These are phyloP conservation scores for Aphaenogaster rudis DNA, from an alignment of 1,140 invertebrate species.

Conservation along the genomic window DNA sequence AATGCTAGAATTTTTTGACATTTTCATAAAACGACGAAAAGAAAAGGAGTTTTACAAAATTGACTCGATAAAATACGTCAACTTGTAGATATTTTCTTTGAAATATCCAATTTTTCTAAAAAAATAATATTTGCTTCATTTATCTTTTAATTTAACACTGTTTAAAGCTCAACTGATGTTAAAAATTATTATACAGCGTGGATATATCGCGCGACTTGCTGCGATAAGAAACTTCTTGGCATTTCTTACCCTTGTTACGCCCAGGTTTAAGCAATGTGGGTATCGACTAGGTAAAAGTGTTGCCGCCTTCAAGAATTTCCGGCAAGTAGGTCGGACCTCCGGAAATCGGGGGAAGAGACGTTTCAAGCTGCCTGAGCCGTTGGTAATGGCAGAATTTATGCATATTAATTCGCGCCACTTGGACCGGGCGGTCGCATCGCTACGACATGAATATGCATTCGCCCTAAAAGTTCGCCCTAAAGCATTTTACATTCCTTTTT, in stretches of 20 bases:
- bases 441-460: conserved; percentile 80
- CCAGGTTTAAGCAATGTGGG: background rate
- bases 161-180: background rate
- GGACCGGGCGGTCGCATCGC: conserved; percentile 58
- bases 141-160: background rate
- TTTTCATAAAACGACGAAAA: background rate
- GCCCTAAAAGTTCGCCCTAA: conserved; percentile 70
- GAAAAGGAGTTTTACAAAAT: background rate
- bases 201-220: background rate
- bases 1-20: background rate
- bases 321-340: conserved; percentile 24
- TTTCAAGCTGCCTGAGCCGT: conserved; percentile 19
- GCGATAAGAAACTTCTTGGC: background rate
- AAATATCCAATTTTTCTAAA: background rate
- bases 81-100: background rate
- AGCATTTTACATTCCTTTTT: conserved; percentile 56
- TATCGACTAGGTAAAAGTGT: background rate
- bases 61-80: background rate
- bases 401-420: conserved; percentile 80
- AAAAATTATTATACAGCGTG: background rate
- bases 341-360: conserved; percentile 48
- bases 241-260: background rate
- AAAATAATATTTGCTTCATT: background rate
- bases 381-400: conserved; percentile 74
- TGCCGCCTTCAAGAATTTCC: conserved; percentile 35